Conservation (phyloP, 2,113 vertebrate species). For the Phylloscopus trochilus region DNA sequence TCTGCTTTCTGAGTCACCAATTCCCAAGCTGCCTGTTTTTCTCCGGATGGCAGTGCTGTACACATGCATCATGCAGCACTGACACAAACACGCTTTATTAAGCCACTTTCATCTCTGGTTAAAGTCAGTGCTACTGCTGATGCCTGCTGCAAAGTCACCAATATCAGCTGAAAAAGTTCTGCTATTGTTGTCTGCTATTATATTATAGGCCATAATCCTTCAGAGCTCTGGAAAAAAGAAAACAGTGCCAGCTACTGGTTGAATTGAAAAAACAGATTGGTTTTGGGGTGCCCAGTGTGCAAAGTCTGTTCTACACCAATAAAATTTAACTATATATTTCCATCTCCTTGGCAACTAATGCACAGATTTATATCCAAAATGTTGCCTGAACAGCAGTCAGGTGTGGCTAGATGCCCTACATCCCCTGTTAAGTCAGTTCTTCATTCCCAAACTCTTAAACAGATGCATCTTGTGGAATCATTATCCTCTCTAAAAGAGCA, state of each 20-base stretch:
- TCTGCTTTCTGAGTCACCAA: neutral
- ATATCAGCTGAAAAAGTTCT: constrained; percentile 22
- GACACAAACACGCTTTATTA: constrained; percentile 22
- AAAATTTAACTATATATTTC: neutral
- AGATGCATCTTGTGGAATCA: neutral
- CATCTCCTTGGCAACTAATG: neutral
- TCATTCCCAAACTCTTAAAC: rapidly evolving
- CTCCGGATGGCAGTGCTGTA: neutral
- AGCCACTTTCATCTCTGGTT: constrained; percentile 4
- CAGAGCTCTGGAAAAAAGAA: neutral
- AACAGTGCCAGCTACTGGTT: constrained; percentile 11
- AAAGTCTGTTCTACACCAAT: neutral
- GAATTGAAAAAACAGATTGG: neutral
- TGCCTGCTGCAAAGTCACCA: constrained; percentile 19
- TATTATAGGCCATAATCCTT: neutral
- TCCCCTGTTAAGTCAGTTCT: neutral
- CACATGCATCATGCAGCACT: neutral
- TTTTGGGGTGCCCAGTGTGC: neutral
- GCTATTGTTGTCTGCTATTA: neutral
- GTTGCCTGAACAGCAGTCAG: neutral
- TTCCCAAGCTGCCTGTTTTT: neutral
- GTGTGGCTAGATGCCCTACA: neutral
- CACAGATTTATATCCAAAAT: neutral
- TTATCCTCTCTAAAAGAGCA: neutral
- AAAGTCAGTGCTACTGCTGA: constrained; percentile 10